phyloP scores from a whole-genome alignment of 2,113 vertebrate genomes.

The Cyanistes caeruleus region DNA sequence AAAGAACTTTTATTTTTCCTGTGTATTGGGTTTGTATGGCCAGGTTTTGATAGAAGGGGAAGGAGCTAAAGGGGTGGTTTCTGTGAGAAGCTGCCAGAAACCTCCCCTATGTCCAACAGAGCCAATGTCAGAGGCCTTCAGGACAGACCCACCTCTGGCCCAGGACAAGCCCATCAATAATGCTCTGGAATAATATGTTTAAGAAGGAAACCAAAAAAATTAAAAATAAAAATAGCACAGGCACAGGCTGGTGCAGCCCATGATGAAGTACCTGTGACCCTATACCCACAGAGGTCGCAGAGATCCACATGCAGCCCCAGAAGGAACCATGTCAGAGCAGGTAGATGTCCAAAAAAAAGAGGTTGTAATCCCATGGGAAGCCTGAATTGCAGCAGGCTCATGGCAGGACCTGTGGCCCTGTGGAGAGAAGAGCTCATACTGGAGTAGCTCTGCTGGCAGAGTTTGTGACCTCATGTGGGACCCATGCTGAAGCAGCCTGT shows the following conservation, averaged over 20 bases:
- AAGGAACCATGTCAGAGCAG: not conserved
- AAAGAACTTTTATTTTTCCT: not conserved
- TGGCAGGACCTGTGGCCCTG: too few relatives aligned
- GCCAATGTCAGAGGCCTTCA: not conserved
- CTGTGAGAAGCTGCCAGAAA: not conserved
- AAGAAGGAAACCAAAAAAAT: not conserved
- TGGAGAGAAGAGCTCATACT: not conserved
- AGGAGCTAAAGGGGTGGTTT: not conserved
- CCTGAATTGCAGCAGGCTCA: fast-evolving
- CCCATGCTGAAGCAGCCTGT: fast-evolving
- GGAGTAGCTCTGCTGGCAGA: not conserved
- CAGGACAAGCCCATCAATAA: not conserved
- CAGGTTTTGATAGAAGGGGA: not conserved
- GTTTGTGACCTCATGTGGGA: not conserved
- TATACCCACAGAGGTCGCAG: not conserved
- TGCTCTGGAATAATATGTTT: not conserved
- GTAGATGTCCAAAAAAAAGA: too few relatives aligned
- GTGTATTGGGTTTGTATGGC: not conserved
- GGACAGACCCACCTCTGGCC: not conserved
- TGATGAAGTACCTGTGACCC: not conserved
- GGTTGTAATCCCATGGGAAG: fast-evolving
- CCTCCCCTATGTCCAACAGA: not conserved
- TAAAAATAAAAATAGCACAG: not conserved
- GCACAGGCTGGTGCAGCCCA: not conserved
- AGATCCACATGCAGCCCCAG: not conserved